Percentiles rank a stretch among this genome's conserved stretches.
Conservation (phyloP, 1,140 invertebrate species). For the Aphis gossypii region DNA sequence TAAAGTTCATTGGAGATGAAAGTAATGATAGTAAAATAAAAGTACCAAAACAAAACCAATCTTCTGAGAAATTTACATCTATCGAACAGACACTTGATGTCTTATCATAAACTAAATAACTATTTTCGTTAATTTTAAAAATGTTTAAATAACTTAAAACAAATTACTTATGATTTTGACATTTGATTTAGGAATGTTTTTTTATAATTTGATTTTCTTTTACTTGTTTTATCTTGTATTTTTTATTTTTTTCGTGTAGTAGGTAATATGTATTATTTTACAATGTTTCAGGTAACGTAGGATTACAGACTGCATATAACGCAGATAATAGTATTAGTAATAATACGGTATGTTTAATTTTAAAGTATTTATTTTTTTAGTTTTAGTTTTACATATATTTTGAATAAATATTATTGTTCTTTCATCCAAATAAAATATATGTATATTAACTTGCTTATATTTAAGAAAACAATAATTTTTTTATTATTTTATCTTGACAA, state of each 20-base stretch:
- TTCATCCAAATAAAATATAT: background rate
- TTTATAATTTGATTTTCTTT: background rate
- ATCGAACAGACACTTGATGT: conserved; percentile 48
- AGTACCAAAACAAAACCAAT: conserved; percentile 42
- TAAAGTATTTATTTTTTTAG: background rate
- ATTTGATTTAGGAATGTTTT: background rate
- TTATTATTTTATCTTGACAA: background rate
- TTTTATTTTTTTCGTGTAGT: too few relatives aligned
- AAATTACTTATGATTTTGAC: background rate
- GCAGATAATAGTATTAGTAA: background rate
- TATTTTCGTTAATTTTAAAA: too few relatives aligned
- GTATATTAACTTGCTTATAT: background rate
- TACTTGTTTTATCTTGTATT: background rate
- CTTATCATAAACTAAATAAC: background rate
- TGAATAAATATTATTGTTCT: background rate
- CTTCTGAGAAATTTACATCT: conserved; percentile 51
- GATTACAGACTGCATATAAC: conserved; percentile 48
- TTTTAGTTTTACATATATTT: background rate
- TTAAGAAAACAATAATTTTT: background rate
- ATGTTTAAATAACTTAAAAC: too few relatives aligned
- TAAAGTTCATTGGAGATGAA: conserved; percentile 46
- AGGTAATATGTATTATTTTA: background rate
- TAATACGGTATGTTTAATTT: conserved; percentile 41
- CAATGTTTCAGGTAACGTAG: conserved; percentile 45
- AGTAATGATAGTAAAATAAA: conserved; percentile 49